phyloP scores from a whole-genome alignment of 2,797 vertebrate species.

The Yasuhikotakia modesta region DNA sequence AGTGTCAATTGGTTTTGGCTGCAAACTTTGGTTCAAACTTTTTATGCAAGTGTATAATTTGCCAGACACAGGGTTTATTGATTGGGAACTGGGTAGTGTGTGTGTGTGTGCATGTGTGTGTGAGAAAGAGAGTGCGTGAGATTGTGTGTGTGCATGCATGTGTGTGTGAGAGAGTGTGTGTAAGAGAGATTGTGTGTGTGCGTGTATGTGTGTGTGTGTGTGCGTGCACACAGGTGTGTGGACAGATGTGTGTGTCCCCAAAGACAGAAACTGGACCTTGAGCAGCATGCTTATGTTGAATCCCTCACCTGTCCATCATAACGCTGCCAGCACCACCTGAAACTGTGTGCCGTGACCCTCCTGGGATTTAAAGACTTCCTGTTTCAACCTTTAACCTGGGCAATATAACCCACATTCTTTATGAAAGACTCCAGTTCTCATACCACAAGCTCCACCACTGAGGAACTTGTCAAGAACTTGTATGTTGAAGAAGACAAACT shows the following conservation, averaged over 20 bases:
- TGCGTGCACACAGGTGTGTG: neutral
- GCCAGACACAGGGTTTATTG: conserved; percentile 12
- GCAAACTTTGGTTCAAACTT: neutral
- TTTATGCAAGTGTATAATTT: neutral
- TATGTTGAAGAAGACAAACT: neutral
- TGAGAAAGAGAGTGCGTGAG: neutral
- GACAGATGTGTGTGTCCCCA: neutral
- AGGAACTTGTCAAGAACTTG: conserved; percentile 54
- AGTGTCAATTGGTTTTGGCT: neutral
- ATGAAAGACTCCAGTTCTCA: conserved; percentile 30
- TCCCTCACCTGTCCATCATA: neutral
- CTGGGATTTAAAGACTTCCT: conserved; percentile 52
- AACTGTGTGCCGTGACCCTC: conserved; percentile 44
- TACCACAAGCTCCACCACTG: conserved; percentile 60
- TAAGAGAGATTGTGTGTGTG: too few species aligned
- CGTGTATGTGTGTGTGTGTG: neutral
- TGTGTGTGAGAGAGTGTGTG: neutral
- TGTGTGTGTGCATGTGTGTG: neutral
- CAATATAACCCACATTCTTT: conserved; percentile 68
- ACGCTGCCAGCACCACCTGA: conserved; percentile 1
- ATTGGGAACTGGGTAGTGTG: neutral
- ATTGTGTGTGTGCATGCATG: neutral
- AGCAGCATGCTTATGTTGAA: neutral
- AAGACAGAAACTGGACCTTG: neutral
- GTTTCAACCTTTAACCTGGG: conserved; percentile 71